Percentiles rank a stretch among this genome's conserved stretches.
Evolutionary conservation across 2,113 vertebrate species (phyloP).

Genomic region (Campylomormyrus numenius): DNA sequence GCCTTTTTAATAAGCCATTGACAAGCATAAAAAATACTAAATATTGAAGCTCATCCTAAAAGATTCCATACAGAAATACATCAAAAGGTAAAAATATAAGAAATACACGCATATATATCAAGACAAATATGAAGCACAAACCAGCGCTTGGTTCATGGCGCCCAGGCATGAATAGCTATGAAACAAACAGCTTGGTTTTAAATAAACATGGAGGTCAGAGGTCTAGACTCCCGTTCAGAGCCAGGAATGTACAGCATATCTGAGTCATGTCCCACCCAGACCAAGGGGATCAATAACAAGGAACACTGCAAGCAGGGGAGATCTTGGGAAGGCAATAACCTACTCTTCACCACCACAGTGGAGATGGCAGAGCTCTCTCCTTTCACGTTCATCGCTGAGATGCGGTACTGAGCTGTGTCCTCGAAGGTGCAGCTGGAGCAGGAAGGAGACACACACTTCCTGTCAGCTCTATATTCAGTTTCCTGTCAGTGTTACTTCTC

Average conservation of each 20-base stretch:
- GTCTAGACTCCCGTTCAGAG: neutral
- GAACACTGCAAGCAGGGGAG: neutral
- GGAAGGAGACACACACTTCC: neutral
- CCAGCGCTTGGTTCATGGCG: neutral
- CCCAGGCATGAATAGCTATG: neutral
- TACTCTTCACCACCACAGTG: constrained; percentile 92
- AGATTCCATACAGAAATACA: neutral
- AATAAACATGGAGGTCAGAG: neutral
- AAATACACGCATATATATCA: neutral
- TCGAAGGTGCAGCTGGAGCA: constrained; percentile 82
- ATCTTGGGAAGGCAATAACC: constrained; percentile 39
- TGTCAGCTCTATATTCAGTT: neutral
- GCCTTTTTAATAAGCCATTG: neutral
- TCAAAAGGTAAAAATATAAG: neutral
- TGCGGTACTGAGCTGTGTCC: constrained; percentile 86
- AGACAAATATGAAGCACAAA: neutral
- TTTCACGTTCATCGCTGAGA: constrained; percentile 88
- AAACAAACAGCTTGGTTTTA: neutral
- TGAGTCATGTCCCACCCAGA: neutral
- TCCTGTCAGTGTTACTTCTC: neutral
- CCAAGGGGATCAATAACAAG: neutral
- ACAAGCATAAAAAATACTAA: neutral
- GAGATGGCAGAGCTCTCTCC: constrained; percentile 79
- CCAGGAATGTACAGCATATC: neutral
- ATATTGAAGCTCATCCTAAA: neutral